These are phyloP conservation scores for Patella pellucida DNA, from an alignment of 2,888 invertebrate genomes.

Conservation along the genomic window DNA sequence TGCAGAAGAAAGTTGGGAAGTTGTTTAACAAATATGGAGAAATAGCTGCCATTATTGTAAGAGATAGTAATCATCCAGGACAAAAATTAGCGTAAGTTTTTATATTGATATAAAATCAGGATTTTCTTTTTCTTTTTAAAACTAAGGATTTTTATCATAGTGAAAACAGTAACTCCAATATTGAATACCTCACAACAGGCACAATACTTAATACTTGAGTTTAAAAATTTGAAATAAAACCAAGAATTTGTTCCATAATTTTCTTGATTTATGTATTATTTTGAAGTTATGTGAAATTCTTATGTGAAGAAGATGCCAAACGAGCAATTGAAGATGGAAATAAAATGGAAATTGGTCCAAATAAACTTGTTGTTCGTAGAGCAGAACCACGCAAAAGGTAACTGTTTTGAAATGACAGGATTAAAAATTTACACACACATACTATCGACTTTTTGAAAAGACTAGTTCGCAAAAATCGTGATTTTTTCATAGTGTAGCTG, in stretches of 20 bases:
- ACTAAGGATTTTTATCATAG: no score
- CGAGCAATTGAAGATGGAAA: conserved; percentile 41
- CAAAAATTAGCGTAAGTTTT: conserved; percentile 55
- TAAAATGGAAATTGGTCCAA: conserved; percentile 39
- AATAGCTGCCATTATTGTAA: conserved; percentile 50
- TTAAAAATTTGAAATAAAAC: neutral
- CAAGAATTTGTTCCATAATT: neutral
- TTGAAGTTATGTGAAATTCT: conserved; percentile 49
- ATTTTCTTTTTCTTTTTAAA: neutral
- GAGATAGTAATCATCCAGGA: conserved; percentile 45
- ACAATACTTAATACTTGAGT: neutral
- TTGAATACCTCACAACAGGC: conserved; percentile 1
- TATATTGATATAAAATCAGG: neutral
- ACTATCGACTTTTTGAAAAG: no score
- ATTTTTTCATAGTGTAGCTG: no score
- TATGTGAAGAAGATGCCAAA: conserved; percentile 50
- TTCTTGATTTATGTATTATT: conserved; percentile 1
- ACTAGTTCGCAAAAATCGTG: no score
- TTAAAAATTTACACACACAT: no score
- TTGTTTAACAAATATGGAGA: conserved; percentile 58
- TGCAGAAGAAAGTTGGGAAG: conserved; percentile 58
- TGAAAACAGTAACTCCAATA: no score
- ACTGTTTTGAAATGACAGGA: conserved; percentile 26
- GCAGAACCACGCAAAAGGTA: conserved; percentile 35
- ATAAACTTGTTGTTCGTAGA: conserved; percentile 38